Evolutionary conservation across 2,888 invertebrate genomes (phyloP).

Genomic region (Dioctria rufipes): DNA sequence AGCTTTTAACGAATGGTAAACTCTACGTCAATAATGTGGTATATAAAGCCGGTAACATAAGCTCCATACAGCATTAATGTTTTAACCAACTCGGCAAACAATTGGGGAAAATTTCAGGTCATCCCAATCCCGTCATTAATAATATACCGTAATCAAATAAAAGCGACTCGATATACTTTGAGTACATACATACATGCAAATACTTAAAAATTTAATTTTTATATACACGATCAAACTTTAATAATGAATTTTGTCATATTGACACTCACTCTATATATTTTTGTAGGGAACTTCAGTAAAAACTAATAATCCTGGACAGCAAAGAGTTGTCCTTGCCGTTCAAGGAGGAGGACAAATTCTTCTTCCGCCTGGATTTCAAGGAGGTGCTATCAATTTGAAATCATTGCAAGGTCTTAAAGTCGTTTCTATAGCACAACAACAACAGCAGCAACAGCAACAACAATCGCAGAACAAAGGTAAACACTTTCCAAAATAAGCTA

Average conservation of each 20-base stretch:
- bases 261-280: not conserved
- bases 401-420: conserved; percentile 77
- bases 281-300: conserved; percentile 63
- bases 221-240: not conserved
- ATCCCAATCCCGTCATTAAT: too few relatives aligned
- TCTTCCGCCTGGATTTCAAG: conserved; percentile 76
- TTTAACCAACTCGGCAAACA: too few relatives aligned
- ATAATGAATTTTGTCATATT: too few relatives aligned
- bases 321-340: conserved; percentile 73
- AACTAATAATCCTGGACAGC: conserved; percentile 64
- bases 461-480: conserved; percentile 59
- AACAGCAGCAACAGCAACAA: conserved; percentile 57
- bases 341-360: conserved; percentile 75
- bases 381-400: conserved; percentile 76
- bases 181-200: too few relatives aligned
- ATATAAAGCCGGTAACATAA: too few relatives aligned
- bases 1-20: too few relatives aligned
- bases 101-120: too few relatives aligned
- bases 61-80: too few relatives aligned
- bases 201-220: not conserved
- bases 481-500: conserved; percentile 46
- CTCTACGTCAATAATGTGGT: too few relatives aligned
- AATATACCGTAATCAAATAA: too few relatives aligned
- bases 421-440: conserved; percentile 73
- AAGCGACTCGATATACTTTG: too few relatives aligned